Percentiles rank a stretch among this genome's conserved stretches.
phyloP scores from a whole-genome alignment of 1,140 invertebrate genomes.

The Bicyclus anynana region DNA sequence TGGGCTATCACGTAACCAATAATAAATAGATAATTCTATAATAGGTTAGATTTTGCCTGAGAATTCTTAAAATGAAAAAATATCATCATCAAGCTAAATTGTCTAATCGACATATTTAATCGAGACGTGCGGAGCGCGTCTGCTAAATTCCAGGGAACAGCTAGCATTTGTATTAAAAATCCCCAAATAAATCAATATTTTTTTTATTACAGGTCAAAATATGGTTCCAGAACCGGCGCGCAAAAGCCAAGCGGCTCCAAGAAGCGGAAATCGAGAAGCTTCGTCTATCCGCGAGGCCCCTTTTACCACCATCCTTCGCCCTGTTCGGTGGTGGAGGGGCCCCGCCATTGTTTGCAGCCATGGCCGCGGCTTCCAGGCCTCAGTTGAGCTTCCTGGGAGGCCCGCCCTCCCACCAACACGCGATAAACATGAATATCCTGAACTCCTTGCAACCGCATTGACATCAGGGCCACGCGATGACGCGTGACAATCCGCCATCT shows the following conservation, averaged over 20 bases:
- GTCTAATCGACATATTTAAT: too few species aligned
- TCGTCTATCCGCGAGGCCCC: conserved; percentile 59
- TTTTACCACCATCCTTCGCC: conserved; percentile 65
- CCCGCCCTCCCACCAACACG: conserved; percentile 65
- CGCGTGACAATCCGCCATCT: conserved; percentile 55
- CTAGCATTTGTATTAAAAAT: background rate
- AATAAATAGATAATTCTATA: too few species aligned
- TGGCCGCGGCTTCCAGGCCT: conserved; percentile 65
- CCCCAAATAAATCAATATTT: background rate
- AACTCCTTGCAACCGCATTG: conserved; percentile 72
- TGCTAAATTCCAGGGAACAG: too few species aligned
- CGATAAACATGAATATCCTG: conserved; percentile 72
- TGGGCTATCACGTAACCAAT: too few species aligned
- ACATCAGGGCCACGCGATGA: conserved; percentile 53
- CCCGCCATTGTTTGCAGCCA: conserved; percentile 66
- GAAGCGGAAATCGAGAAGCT: conserved; percentile 94
- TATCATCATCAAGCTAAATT: too few species aligned
- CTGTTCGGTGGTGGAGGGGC: conserved; percentile 66
- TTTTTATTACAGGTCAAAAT: conserved; percentile 86
- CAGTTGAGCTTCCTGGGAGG: conserved; percentile 69
- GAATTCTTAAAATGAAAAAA: too few species aligned
- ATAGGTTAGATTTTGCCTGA: too few species aligned
- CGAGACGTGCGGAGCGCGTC: too few species aligned
- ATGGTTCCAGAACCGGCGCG: conserved; percentile 97
- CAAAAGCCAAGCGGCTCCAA: conserved; percentile 95